Conservation (phyloP, 2,797 vertebrate genomes). For the Spheniscus humboldti region DNA sequence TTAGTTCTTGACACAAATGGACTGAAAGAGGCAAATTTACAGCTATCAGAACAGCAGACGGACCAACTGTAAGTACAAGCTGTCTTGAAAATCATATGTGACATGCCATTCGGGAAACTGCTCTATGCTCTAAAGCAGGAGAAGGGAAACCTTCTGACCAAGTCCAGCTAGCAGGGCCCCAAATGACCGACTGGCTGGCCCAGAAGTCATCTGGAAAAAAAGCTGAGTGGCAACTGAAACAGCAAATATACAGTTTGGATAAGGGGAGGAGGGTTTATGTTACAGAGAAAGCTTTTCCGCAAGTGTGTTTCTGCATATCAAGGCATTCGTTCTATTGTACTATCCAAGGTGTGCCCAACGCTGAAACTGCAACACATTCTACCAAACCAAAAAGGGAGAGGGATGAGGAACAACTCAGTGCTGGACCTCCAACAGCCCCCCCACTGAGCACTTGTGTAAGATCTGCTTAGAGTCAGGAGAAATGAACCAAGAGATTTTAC, state of each 20-base stretch:
- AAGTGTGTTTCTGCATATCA: background rate
- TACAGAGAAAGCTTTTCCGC: background rate
- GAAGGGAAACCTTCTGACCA: background rate
- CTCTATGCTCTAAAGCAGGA: background rate
- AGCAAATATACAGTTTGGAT: background rate
- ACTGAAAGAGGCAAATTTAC: conserved; percentile 66
- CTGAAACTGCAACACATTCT: background rate
- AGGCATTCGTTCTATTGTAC: background rate
- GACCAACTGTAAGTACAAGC: conserved; percentile 13
- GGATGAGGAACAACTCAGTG: background rate
- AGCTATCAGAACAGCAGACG: conserved; percentile 61
- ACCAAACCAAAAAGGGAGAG: background rate
- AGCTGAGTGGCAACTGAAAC: background rate
- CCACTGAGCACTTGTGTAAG: background rate
- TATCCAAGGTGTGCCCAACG: background rate
- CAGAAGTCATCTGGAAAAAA: background rate
- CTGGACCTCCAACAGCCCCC: background rate
- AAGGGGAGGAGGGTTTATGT: background rate
- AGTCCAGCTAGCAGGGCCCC: background rate
- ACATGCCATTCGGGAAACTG: background rate
- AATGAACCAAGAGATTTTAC: background rate
- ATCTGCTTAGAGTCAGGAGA: background rate
- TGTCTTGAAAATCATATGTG: background rate
- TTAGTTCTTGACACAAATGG: conserved; percentile 71
- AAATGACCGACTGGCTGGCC: background rate